phyloP scores from a whole-genome alignment of 2,888 invertebrate species.

The Erebia aethiops region DNA sequence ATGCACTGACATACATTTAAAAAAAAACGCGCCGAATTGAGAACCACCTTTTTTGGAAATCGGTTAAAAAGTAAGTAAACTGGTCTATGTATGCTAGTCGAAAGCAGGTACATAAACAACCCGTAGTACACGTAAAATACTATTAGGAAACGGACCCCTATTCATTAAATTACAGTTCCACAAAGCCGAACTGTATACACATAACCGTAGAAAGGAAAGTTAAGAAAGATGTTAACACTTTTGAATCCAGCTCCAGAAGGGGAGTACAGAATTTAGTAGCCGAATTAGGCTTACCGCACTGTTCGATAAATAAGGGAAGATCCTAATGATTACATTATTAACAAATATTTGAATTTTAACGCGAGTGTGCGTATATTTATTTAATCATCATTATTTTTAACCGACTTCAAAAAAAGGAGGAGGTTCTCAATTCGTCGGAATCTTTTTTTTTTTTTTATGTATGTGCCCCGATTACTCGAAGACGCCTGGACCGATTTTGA shows the following conservation, averaged over 20 bases:
- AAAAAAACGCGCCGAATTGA: too few species aligned
- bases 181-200: slow-evolving; percentile 36
- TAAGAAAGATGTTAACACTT: slow-evolving; percentile 58
- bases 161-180: slow-evolving; percentile 36
- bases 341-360: not conserved
- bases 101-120: slow-evolving; percentile 3
- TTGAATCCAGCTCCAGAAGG: slow-evolving; percentile 50
- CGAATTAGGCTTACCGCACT: slow-evolving; percentile 26
- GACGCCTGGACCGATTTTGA: too few species aligned
- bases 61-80: too few species aligned
- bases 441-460: too few species aligned
- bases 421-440: too few species aligned
- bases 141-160: slow-evolving; percentile 10
- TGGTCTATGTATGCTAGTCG: not conserved
- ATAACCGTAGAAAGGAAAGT: slow-evolving; percentile 44
- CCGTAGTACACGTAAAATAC: slow-evolving; percentile 8
- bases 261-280: slow-evolving; percentile 44
- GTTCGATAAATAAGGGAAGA: not conserved
- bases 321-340: not conserved
- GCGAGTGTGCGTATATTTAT: slow-evolving; percentile 31
- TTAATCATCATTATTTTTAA: too few species aligned
- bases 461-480: too few species aligned
- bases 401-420: too few species aligned
- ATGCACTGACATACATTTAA: too few species aligned
- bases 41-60: too few species aligned